Evolutionary conservation across 1,140 invertebrate species (phyloP).

Genomic region (Sitobion miscanthi): DNA sequence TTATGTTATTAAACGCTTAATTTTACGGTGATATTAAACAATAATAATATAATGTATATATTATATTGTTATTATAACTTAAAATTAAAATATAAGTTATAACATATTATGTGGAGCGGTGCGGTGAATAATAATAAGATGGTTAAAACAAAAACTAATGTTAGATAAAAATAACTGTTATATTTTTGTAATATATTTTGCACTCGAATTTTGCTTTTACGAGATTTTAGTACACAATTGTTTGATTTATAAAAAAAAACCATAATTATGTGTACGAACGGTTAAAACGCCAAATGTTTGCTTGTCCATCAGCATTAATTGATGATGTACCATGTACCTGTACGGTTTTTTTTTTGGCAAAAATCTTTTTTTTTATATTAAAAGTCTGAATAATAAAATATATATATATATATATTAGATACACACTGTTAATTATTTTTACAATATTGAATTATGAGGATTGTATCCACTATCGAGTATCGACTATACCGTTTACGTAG

Average conservation of each 20-base stretch:
- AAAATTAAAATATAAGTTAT: neutral
- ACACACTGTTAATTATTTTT: neutral
- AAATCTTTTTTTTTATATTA: neutral
- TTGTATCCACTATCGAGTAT: neutral
- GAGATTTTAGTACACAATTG: neutral
- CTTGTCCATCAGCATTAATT: conserved; percentile 10
- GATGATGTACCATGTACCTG: neutral
- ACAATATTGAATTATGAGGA: neutral
- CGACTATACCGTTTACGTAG: neutral
- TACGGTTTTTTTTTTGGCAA: neutral
- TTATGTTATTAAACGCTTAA: neutral
- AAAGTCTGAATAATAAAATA: neutral
- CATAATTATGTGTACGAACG: neutral
- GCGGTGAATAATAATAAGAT: neutral
- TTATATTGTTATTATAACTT: neutral
- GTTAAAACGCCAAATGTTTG: neutral
- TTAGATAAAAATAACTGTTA: conserved; percentile 29
- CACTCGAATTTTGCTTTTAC: neutral
- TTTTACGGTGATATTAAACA: neutral
- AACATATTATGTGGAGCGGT: neutral
- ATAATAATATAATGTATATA: neutral
- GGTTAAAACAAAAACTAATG: neutral
- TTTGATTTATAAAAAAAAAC: neutral
- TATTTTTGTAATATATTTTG: neutral
- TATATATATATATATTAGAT: neutral